These are phyloP conservation scores for Cheilosia soror DNA, from an alignment of 2,888 invertebrate species.

Conservation along the genomic window DNA sequence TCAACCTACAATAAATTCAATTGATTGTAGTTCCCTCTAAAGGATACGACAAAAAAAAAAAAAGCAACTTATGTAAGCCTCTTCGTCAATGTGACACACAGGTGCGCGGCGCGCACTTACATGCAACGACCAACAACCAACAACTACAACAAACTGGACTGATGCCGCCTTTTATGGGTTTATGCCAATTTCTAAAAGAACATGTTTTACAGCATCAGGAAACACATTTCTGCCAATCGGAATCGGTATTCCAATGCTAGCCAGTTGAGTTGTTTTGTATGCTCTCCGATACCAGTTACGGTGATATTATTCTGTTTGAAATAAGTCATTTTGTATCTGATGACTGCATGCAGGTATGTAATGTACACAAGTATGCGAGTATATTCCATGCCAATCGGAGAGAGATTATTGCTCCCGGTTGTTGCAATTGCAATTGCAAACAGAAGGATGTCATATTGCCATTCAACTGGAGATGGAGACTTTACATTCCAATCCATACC, in stretches of 20 bases:
- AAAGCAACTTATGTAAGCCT: not conserved
- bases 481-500: not conserved
- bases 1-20: too few relatives aligned
- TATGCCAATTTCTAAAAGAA: slow-evolving; percentile 2
- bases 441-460: slow-evolving; percentile 12
- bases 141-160: not conserved
- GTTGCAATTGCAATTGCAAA: not conserved
- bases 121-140: not conserved
- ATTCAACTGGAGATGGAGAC: not conserved
- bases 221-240: slow-evolving; percentile 1
- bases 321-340: not conserved
- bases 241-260: slow-evolving; percentile 1
- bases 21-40: too few relatives aligned
- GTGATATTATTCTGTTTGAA: slow-evolving; percentile 1
- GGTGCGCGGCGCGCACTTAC: not conserved
- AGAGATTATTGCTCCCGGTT: slow-evolving; percentile 13
- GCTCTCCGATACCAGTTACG: not conserved
- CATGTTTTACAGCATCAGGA: slow-evolving; percentile 23
- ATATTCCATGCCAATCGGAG: not conserved
- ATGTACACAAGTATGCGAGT: not conserved
- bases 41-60: too few relatives aligned
- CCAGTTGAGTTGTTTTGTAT: not conserved
- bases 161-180: not conserved
- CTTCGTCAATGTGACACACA: not conserved
- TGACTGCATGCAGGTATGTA: not conserved